phyloP scores from a whole-genome alignment of 1,140 invertebrate species.

The honey bee (Apis mellifera) region Amel_HAv3.1 CM009932.2:5156501-5157000 shows the following conservation, averaged over 20 bases:
- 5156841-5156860: constrained; percentile 29
- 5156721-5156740: neutral
- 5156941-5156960: neutral
- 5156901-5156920: neutral
- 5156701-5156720: neutral
- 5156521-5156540: too few relatives aligned
- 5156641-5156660: too few relatives aligned
- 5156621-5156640: too few relatives aligned
- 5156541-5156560: too few relatives aligned
- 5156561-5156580: too few relatives aligned
- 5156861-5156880: neutral
- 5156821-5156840: neutral
- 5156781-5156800: constrained; percentile 13
- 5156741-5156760: neutral
- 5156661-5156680: too few relatives aligned
- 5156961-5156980: constrained; percentile 49
- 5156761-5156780: neutral
- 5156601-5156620: too few relatives aligned
- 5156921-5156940: neutral
- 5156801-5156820: constrained; percentile 17
- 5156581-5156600: too few relatives aligned
- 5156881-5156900: neutral
- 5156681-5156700: neutral
- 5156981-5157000: constrained; percentile 30
- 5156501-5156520: too few relatives aligned